A percentile compares a stretch with the other conserved stretches of the same genome.
Conservation (phyloP, 2,113 vertebrate species). For the Leucoraja erinaceus region DNA sequence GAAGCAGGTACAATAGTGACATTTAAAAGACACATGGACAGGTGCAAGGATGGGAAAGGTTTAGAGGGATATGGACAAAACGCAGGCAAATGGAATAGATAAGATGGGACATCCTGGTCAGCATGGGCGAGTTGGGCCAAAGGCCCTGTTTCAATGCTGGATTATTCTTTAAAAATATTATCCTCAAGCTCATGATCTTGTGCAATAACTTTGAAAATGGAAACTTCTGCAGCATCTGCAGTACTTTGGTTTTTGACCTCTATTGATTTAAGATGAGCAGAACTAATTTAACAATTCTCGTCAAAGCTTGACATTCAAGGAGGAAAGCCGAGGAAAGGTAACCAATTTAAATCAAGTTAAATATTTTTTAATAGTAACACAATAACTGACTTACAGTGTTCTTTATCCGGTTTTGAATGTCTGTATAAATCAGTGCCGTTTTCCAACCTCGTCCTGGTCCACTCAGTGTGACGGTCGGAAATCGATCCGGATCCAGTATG, state of each 20-base stretch:
- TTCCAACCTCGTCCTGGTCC: constrained; percentile 13
- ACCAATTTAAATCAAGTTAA: neutral
- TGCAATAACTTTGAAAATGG: too few species aligned
- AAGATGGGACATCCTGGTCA: too few species aligned
- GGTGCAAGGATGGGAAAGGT: too few species aligned
- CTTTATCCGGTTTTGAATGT: constrained; percentile 32
- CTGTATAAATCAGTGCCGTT: constrained; percentile 19
- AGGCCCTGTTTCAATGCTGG: too few species aligned
- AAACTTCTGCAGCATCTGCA: too few species aligned
- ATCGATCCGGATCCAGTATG: constrained; percentile 17
- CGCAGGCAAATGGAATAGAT: too few species aligned
- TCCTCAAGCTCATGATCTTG: too few species aligned
- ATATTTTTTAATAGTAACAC: neutral
- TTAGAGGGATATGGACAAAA: too few species aligned
- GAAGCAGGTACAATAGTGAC: too few species aligned
- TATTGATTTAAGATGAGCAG: neutral
- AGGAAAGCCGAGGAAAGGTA: neutral
- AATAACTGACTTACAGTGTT: constrained; percentile 18
- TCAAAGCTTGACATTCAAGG: neutral
- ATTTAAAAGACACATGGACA: too few species aligned
- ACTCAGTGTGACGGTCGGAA: neutral
- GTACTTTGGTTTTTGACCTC: neutral
- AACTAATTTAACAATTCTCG: neutral
- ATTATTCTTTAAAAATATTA: too few species aligned
- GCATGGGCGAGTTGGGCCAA: too few species aligned